phyloP scores from a whole-genome alignment of 1,140 invertebrate genomes.

The Lamellibrachia luymesi region DNA sequence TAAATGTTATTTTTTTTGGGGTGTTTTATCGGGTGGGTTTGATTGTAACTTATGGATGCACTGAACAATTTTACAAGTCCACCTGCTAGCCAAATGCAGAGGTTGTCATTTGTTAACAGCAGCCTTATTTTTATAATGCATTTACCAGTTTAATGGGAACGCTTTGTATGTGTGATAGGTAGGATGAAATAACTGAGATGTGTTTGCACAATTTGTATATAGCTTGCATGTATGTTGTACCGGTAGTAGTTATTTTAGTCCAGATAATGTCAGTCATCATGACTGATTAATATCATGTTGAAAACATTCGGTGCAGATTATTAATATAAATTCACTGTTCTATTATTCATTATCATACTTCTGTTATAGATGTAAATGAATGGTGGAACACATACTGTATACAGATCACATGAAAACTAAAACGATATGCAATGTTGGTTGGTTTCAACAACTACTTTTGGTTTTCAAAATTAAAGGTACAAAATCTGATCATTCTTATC shows the following conservation, averaged over 20 bases:
- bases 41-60: not conserved
- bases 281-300: not conserved
- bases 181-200: not conserved
- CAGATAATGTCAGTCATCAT: not conserved
- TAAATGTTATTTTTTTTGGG: not conserved
- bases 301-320: not conserved
- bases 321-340: not conserved
- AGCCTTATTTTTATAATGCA: constrained; percentile 1
- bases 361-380: not conserved
- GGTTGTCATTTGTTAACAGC: not conserved
- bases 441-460: not conserved
- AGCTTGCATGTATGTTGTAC: not conserved
- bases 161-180: not conserved
- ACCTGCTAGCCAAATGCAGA: not conserved
- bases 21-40: not conserved
- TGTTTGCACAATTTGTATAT: constrained; percentile 1
- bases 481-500: no score
- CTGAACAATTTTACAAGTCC: not conserved
- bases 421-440: not conserved
- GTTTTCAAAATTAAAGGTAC: not conserved
- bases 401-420: not conserved
- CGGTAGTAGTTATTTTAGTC: not conserved
- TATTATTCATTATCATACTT: not conserved
- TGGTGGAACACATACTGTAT: not conserved
- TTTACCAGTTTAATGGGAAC: not conserved